These are phyloP conservation scores for Syndactyla subalaris DNA, from an alignment of 2,797 vertebrate species.

Conservation along the genomic window DNA sequence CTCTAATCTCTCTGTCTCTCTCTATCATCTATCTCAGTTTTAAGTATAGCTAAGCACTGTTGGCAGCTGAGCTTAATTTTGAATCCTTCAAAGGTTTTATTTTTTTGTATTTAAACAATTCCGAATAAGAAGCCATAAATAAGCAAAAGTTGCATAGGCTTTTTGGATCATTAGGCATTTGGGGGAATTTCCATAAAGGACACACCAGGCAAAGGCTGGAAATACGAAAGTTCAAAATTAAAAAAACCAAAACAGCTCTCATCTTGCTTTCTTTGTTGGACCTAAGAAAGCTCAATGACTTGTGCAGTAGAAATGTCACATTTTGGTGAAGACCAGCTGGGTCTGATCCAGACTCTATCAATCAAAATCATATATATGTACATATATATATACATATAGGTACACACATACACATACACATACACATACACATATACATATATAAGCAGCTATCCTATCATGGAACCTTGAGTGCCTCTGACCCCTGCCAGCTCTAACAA, in stretches of 20 bases:
- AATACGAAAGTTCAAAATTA: background rate
- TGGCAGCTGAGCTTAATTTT: background rate
- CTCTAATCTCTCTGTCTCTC: too few species aligned
- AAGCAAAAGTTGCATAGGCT: background rate
- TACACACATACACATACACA: too few species aligned
- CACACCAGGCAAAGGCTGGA: background rate
- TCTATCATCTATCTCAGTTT: background rate
- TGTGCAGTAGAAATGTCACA: background rate
- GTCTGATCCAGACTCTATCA: background rate
- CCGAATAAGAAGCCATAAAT: background rate
- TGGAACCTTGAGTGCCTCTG: background rate
- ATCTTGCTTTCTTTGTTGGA: background rate
- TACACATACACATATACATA: too few species aligned
- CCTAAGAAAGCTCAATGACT: background rate
- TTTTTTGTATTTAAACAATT: constrained; percentile 3
- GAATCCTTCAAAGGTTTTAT: background rate
- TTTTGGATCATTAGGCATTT: background rate
- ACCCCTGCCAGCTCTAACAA: background rate
- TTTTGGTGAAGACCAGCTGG: background rate
- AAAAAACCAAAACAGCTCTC: background rate
- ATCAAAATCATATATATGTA: background rate
- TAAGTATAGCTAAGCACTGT: background rate
- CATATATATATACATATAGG: background rate
- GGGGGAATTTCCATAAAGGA: background rate
- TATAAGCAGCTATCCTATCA: background rate